Conservation (phyloP, 1,140 invertebrate species). For the Xylocopa sonorina region DNA sequence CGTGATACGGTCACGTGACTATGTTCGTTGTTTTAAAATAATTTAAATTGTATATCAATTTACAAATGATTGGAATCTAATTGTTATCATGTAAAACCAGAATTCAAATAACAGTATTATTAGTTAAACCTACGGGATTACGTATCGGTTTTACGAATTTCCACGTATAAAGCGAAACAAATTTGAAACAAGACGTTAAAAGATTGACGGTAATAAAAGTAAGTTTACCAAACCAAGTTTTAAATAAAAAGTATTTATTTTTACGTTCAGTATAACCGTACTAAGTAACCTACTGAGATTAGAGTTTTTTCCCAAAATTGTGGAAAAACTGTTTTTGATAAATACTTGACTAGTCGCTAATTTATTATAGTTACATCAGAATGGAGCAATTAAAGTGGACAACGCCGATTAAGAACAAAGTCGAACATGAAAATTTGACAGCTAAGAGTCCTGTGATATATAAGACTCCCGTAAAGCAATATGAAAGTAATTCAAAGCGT, state of each 20-base stretch:
- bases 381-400: slow-evolving; percentile 65
- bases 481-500: slow-evolving; percentile 35
- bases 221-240: background rate
- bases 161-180: background rate
- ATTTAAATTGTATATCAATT: slow-evolving; percentile 37
- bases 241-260: too few relatives aligned
- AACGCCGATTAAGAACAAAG: slow-evolving; percentile 62
- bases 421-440: slow-evolving; percentile 33
- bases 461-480: slow-evolving; percentile 66
- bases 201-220: background rate
- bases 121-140: background rate
- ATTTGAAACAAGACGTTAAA: slow-evolving; percentile 13
- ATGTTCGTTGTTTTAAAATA: slow-evolving; percentile 33
- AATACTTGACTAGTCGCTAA: background rate
- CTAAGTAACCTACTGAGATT: background rate
- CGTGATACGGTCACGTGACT: slow-evolving; percentile 7
- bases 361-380: slow-evolving; percentile 45
- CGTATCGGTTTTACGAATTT: background rate
- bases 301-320: background rate
- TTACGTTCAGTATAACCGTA: too few relatives aligned
- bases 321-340: background rate
- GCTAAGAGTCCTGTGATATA: slow-evolving; percentile 55
- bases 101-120: background rate
- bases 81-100: background rate
- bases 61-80: background rate